A percentile compares a stretch with the other conserved stretches of the same genome.
phyloP scores from a whole-genome alignment of 2,888 invertebrate genomes.

The Dendrolimus houi region DNA sequence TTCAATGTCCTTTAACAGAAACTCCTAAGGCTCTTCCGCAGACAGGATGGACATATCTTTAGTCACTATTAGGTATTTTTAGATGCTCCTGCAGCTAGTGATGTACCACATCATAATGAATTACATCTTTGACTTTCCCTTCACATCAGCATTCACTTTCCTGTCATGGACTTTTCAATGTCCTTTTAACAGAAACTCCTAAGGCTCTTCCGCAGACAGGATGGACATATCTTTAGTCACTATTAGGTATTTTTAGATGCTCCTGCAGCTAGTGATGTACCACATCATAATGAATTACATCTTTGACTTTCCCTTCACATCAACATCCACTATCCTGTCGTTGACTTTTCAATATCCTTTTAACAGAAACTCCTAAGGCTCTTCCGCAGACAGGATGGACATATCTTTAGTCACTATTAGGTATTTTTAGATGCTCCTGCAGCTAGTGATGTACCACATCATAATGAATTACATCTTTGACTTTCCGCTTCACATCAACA shows the following conservation, averaged over 20 bases:
- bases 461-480: no score
- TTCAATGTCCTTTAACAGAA: slow-evolving; percentile 31
- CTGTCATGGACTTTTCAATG: slow-evolving; percentile 21
- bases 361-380: slow-evolving; percentile 36
- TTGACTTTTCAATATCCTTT: slow-evolving; percentile 25
- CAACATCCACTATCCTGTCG: slow-evolving; percentile 8
- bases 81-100: slow-evolving; percentile 19
- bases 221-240: slow-evolving; percentile 26
- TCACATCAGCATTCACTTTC: slow-evolving; percentile 9
- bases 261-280: slow-evolving; percentile 4
- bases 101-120: not conserved
- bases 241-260: slow-evolving; percentile 32
- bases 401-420: slow-evolving; percentile 26
- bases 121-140: no score
- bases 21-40: slow-evolving; percentile 35
- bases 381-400: slow-evolving; percentile 25
- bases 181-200: slow-evolving; percentile 30
- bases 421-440: slow-evolving; percentile 30
- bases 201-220: slow-evolving; percentile 29
- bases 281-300: not conserved
- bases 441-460: no score
- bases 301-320: not conserved
- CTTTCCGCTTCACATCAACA: slow-evolving; percentile 1
- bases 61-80: slow-evolving; percentile 31
- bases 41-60: slow-evolving; percentile 21